These are phyloP conservation scores for Orthosia gracilis DNA, from an alignment of 2,888 invertebrate genomes.

Conservation along the genomic window DNA sequence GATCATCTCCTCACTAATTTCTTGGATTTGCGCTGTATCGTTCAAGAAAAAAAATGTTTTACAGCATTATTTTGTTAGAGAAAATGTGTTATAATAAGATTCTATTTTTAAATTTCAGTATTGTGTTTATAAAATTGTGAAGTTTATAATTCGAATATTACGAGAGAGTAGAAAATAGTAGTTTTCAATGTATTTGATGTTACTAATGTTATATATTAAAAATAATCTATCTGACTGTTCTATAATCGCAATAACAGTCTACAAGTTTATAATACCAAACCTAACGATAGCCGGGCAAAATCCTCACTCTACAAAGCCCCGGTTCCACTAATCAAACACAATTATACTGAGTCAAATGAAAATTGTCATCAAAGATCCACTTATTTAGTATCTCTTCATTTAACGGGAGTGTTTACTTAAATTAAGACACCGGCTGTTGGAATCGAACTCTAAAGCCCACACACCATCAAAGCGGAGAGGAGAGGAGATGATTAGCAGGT, in stretches of 20 bases:
- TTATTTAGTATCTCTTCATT: constrained; percentile 86
- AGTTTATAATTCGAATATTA: too few relatives aligned
- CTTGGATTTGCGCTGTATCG: too few relatives aligned
- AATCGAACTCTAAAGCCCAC: constrained; percentile 68
- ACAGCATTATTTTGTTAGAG: too few relatives aligned
- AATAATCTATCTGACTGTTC: neutral
- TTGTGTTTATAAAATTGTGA: too few relatives aligned
- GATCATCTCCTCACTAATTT: too few relatives aligned
- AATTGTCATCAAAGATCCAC: constrained; percentile 76
- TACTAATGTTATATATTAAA: too few relatives aligned
- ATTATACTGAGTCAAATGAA: constrained; percentile 79
- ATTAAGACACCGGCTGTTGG: constrained; percentile 81
- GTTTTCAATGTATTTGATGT: too few relatives aligned
- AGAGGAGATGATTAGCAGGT: neutral
- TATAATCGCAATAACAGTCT: neutral
- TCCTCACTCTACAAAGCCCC: constrained; percentile 66
- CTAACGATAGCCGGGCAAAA: constrained; percentile 12
- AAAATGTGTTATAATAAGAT: too few relatives aligned
- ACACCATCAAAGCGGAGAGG: neutral
- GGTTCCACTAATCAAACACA: constrained; percentile 77
- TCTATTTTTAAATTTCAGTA: too few relatives aligned
- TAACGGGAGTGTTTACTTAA: constrained; percentile 85
- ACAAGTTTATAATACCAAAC: constrained; percentile 10
- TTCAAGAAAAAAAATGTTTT: too few relatives aligned
- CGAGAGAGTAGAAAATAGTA: too few relatives aligned